A percentile compares a stretch with the other conserved stretches of the same genome.
These are phyloP conservation scores for Peromyscus aztecus DNA, from an alignment of 2,797 vertebrate species.

Conservation along the genomic window DNA sequence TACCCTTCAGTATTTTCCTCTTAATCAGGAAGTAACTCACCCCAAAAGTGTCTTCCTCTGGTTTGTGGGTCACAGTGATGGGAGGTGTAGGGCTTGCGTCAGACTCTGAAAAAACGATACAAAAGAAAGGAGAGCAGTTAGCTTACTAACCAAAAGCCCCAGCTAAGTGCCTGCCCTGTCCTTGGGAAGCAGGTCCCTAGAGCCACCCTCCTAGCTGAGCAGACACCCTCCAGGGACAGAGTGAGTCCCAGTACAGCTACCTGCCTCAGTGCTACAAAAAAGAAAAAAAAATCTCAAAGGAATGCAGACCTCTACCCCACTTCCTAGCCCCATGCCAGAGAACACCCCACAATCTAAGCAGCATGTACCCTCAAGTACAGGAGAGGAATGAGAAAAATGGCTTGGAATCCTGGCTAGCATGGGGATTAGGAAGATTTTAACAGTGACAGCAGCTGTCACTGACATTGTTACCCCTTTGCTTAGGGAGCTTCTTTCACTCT, in stretches of 20 bases:
- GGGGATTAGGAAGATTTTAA: neutral
- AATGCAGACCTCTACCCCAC: neutral
- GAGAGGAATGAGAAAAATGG: neutral
- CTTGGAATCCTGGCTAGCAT: neutral
- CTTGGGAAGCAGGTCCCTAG: neutral
- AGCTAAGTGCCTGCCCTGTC: neutral
- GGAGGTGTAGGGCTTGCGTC: conserved; percentile 91
- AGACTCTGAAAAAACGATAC: conserved; percentile 87
- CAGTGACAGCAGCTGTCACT: neutral
- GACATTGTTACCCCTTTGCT: neutral
- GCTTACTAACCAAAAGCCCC: neutral
- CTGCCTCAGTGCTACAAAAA: neutral
- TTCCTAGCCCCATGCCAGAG: neutral
- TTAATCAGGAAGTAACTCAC: conserved; percentile 89
- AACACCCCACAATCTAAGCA: neutral
- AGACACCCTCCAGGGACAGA: neutral
- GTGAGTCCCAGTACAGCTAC: neutral
- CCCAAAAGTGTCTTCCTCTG: conserved; percentile 98
- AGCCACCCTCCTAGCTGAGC: neutral
- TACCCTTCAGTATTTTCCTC: neutral
- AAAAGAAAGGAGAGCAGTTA: conserved; percentile 24
- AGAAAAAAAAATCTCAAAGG: neutral
- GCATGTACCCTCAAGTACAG: accelerated
- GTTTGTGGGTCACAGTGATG: conserved; percentile 93
- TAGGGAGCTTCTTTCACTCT: accelerated